phyloP scores from a whole-genome alignment of 2,113 vertebrate genomes.

The Antidorcas marsupialis region DNA sequence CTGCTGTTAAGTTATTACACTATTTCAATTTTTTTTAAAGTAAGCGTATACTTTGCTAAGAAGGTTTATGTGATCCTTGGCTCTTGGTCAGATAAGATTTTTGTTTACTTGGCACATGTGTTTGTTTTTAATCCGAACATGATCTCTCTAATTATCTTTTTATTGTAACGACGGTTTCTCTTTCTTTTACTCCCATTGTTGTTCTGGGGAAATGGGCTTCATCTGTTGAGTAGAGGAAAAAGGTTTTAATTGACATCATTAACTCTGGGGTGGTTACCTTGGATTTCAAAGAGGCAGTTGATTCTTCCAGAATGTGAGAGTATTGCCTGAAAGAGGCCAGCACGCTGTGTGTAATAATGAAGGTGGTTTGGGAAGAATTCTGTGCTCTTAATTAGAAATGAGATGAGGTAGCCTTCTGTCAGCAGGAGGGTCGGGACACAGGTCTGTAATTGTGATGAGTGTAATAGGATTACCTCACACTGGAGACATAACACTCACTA shows the following conservation, averaged over 20 bases:
- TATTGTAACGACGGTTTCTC: conserved; percentile 6
- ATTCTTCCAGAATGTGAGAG: conserved; percentile 52
- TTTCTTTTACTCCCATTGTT: not conserved
- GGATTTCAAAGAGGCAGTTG: conserved; percentile 46
- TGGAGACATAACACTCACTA: not conserved
- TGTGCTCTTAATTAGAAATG: conserved; percentile 65
- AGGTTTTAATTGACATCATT: conserved; percentile 64
- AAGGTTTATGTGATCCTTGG: not conserved
- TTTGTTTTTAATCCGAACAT: not conserved
- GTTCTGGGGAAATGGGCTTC: conserved; percentile 37
- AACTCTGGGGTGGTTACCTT: conserved; percentile 41
- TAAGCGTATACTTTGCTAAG: not conserved
- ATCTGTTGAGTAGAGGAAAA: conserved; percentile 42
- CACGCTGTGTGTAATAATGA: conserved; percentile 60
- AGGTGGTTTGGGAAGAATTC: conserved; percentile 54
- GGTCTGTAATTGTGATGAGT: conserved; percentile 33
- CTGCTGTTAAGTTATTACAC: not conserved
- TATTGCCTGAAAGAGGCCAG: conserved; percentile 25
- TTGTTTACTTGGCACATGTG: not conserved
- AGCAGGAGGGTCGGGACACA: conserved; percentile 37
- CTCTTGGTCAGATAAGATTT: not conserved
- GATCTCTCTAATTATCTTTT: conserved; percentile 23
- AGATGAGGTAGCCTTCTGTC: conserved; percentile 62
- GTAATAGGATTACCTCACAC: conserved; percentile 64
- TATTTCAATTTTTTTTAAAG: not conserved